Evolutionary conservation across 2,797 vertebrate genomes (phyloP).

Genomic region (Morelia viridis): DNA sequence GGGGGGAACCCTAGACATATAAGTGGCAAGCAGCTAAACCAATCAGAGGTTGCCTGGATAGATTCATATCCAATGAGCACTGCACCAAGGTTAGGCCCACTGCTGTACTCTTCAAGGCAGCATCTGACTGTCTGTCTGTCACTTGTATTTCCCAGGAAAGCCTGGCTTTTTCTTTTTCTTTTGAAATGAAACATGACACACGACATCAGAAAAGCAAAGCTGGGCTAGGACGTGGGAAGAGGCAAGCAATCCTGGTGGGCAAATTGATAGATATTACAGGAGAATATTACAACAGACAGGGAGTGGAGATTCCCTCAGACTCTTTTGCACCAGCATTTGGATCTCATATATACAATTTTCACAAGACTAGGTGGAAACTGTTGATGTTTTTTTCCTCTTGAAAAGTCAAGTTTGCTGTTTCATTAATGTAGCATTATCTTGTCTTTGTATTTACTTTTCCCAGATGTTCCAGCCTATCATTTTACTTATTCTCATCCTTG

Average conservation of each 20-base stretch:
- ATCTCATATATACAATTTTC: constrained; percentile 39
- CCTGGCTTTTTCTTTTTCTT: no score
- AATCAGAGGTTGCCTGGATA: no score
- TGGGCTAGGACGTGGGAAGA: no score
- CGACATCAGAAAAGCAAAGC: no score
- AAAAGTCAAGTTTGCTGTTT: constrained; percentile 56
- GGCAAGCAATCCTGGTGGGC: background rate
- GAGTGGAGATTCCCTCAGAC: background rate
- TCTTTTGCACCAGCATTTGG: constrained; percentile 34
- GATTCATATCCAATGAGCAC: no score
- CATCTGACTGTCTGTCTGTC: no score
- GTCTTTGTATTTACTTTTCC: constrained; percentile 80
- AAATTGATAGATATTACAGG: background rate
- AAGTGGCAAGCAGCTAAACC: no score
- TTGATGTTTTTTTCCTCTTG: constrained; percentile 53
- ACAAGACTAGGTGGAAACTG: constrained; percentile 31
- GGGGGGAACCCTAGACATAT: no score
- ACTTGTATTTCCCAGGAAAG: no score
- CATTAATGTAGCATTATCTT: constrained; percentile 77
- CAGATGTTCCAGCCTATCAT: constrained; percentile 99
- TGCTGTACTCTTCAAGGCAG: no score
- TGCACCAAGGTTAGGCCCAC: no score
- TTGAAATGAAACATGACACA: no score
- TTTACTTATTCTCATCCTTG: constrained; percentile 99
- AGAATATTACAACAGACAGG: background rate